Percentiles rank a stretch among this genome's conserved stretches.
Conservation (phyloP, 2,113 vertebrate genomes). For the Dicrurus megarhynchus region DNA sequence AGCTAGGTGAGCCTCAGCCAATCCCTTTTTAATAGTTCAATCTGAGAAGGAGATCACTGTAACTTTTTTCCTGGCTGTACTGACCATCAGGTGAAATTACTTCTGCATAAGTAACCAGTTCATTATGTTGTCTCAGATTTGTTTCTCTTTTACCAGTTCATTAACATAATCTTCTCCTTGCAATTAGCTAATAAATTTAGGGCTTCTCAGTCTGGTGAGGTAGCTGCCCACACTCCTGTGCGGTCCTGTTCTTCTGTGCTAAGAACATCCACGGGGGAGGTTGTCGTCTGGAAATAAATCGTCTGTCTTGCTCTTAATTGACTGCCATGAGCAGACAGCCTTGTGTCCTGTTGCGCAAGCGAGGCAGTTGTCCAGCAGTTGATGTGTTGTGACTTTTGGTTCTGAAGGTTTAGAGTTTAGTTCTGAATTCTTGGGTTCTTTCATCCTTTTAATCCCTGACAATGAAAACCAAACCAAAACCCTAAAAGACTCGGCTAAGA, state of each 20-base stretch:
- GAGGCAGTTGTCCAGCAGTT: not conserved
- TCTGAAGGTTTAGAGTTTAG: not conserved
- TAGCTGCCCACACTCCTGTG: not conserved
- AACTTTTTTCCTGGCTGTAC: not conserved
- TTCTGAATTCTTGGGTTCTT: not conserved
- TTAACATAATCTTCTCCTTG: not conserved
- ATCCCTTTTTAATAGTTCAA: not conserved
- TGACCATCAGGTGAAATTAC: constrained; percentile 19
- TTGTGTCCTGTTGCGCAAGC: not conserved
- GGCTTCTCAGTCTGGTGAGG: not conserved
- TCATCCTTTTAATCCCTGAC: constrained; percentile 20
- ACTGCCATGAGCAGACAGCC: not conserved
- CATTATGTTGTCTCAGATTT: not conserved
- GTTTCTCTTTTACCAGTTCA: not conserved
- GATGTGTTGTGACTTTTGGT: constrained; percentile 32
- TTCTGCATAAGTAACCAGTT: not conserved
- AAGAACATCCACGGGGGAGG: not conserved
- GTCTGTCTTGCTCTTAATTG: not conserved
- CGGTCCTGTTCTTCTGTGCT: not conserved
- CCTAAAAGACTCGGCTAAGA: not conserved
- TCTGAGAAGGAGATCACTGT: not conserved
- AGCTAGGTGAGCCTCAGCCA: not conserved
- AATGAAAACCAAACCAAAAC: constrained; percentile 10
- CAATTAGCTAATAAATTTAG: not conserved
- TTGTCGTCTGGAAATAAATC: not conserved